Evolutionary conservation across 1,140 invertebrate species (phyloP), one percentile per base, ranked within the genome.

Genomic region (Gryllus bimaculatus): DNA sequence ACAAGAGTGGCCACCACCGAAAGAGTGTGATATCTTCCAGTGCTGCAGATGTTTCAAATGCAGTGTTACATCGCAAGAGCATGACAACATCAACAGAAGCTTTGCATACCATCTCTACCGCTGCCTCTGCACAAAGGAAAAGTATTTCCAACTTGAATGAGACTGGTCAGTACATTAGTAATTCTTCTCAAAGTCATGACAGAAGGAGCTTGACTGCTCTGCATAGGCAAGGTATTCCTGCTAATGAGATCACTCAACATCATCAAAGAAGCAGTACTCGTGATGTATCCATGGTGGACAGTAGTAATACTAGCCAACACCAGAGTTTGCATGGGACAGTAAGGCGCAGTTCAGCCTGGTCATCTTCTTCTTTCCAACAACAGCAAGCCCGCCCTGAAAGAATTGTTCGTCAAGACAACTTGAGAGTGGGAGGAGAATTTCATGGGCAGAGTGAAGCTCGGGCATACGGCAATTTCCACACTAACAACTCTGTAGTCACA

Each of bases 101-200:
- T 8, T 85, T 91, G 8, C 91, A 92, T 81, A 90, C 90, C 12
- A 90, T 91, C 8, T 93, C 92, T n/a, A 91, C 92, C 0, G 91
- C 92, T 3, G 93, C 93, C 20, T 90, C 92, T 15, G 91, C 92
- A 82, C 92, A 94, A 83, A 88, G 92, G 48, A 94, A 93, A 84
- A 94, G 93, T 77, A 93, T 94, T 39, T 90, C 90, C 0, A 94
- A 94, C 83, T 85, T 94, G 0, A 90, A 91, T 21, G 92, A 93
- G 80, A 90, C 90, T 81, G 91, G 91, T 4, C 89, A 91, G 81
- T 91, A 90, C 83, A 90, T 91, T 78, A 90, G 87, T 80, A 90
- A 90, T 81, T 89, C 87, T 0, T 88, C 88, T 15, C 90, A 92
- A 76, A 91, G 89, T 81, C 88, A 85, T 47, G 92, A 94, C 81